Evolutionary conservation across 2,888 invertebrate species (phyloP), one percentile per base, ranked within the genome.

Genomic region (Dusona sp.): DNA sequence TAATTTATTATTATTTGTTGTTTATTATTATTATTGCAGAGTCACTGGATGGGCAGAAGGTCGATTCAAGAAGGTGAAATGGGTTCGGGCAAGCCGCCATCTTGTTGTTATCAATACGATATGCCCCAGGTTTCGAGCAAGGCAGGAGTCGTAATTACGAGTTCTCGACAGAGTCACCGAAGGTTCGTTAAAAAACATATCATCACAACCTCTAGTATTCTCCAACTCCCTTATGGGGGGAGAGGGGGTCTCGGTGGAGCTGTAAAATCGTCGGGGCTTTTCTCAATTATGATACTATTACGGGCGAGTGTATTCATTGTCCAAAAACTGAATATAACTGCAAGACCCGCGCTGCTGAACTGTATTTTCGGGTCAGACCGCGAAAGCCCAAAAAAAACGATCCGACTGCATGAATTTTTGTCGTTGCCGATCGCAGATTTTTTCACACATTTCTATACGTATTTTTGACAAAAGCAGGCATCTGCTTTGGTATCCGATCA

Each of bases 91-190:
- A 90, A 88, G 13, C 90, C 90, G n/a, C 89, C 90, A 29, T 86
- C 89, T 57, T 87, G 90, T 38, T 90, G 86, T 25, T 90, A 89
- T 75, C 93, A 92, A 61, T 92, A 92, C 77, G 93, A 93, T 64
- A 70, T 87, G 67, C 89, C 90, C 16, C 93, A 93, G 85, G 87
- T 87, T 2, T 92, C 92, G 88, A 92, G 90, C 88, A 97, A 97
- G 94, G 98, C 97, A 2, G 98, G 98, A 0, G 98, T 98, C 9
- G 98, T 98, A 77, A 98, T 98, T 82, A 98, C 98, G 2, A 98
- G 98, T 3, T 98, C 97, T 91, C 95, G 98, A 74, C 97, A 98
- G 92, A 98, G 98, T 19, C 97, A 98, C 91, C 95, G 98, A 93
- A 97, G 98, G 97, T 98, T 93, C 89, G 92, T 91, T 65, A 25